Percentiles rank a stretch among this genome's conserved stretches.
These are phyloP conservation scores for Trichonephila inaurata DNA, from an alignment of 1,140 invertebrate species.

Conservation along the genomic window DNA sequence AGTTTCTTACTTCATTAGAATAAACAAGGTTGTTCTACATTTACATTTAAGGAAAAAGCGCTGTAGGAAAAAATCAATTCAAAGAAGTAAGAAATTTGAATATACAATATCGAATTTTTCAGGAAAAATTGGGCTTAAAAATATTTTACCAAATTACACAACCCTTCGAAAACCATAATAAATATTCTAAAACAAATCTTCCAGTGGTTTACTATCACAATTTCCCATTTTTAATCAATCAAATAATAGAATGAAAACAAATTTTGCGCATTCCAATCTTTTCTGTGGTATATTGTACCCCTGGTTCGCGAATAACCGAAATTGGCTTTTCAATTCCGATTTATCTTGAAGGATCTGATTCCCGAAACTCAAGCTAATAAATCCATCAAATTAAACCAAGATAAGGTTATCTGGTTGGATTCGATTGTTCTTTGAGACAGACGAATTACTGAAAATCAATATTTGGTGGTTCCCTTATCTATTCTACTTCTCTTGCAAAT, in stretches of 20 bases:
- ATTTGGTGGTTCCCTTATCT: background rate
- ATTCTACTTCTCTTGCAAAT: conserved; percentile 1
- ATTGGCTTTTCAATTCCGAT: conserved; percentile 8
- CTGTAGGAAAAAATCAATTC: no score
- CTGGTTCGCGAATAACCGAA: background rate
- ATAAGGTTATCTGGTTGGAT: background rate
- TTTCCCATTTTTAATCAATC: no score
- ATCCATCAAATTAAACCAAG: conserved; percentile 34
- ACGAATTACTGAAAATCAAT: conserved; percentile 33
- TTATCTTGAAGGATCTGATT: conserved; percentile 16
- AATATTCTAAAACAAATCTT: no score
- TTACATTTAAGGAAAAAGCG: no score
- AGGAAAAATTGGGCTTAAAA: no score
- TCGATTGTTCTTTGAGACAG: background rate
- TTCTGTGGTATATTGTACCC: background rate
- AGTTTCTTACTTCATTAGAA: no score
- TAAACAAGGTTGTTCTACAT: no score
- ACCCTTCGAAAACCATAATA: no score
- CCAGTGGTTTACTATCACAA: no score
- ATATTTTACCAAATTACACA: no score
- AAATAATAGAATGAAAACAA: background rate
- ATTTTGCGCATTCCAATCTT: background rate
- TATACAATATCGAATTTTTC: no score
- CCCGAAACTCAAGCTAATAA: conserved; percentile 11
- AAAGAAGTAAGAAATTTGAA: no score